phyloP scores from a whole-genome alignment of 2,113 vertebrate genomes.

The Rhinopomastus cyanomelas region DNA sequence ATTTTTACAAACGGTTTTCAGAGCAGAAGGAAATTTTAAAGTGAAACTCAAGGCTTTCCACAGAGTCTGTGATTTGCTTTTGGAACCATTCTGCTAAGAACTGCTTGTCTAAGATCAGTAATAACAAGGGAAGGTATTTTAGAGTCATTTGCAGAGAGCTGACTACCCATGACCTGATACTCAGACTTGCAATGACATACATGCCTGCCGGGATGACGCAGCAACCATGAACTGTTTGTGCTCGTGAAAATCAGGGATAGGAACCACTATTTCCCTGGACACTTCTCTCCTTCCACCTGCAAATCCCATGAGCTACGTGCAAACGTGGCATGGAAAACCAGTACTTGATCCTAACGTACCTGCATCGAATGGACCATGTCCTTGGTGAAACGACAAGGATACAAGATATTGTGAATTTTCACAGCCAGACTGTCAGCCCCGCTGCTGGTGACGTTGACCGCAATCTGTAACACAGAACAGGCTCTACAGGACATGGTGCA shows the following conservation, averaged over 20 bases:
- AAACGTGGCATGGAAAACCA: background rate
- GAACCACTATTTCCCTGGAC: background rate
- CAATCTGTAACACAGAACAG: conserved; percentile 78
- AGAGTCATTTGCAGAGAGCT: background rate
- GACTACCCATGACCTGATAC: background rate
- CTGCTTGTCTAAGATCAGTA: background rate
- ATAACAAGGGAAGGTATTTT: background rate
- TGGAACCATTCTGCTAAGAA: background rate
- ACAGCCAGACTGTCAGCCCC: conserved; percentile 87
- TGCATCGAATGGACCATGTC: conserved; percentile 94
- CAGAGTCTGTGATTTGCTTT: background rate
- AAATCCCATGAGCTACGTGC: background rate
- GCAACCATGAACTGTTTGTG: background rate
- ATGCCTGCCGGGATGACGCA: background rate
- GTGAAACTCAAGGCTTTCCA: background rate
- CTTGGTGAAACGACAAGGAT: conserved; percentile 95
- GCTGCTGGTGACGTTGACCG: conserved; percentile 84
- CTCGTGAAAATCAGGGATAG: background rate
- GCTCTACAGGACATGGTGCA: background rate
- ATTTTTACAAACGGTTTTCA: background rate
- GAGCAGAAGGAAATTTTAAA: background rate
- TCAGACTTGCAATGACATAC: background rate
- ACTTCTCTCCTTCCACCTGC: background rate
- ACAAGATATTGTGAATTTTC: conserved; percentile 93
- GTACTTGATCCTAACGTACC: conserved; percentile 65